phyloP scores from a whole-genome alignment of 2,888 invertebrate genomes.

The Diarsia mendica region DNA sequence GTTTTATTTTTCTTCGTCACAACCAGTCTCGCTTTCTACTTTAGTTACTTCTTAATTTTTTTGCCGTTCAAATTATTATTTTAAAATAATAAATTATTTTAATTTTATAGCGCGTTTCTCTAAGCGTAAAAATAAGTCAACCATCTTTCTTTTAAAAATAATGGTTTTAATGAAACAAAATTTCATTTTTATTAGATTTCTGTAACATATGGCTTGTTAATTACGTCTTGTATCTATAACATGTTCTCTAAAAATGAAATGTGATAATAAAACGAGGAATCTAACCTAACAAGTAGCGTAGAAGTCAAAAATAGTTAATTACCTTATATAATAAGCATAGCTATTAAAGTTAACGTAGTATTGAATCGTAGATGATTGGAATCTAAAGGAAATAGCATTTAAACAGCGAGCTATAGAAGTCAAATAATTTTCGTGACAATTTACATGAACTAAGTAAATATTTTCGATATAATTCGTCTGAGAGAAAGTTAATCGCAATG shows the following conservation, averaged over 20 bases:
- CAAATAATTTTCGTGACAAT: conserved; percentile 32
- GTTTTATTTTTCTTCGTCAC: conserved; percentile 74
- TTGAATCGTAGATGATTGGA: conserved; percentile 39
- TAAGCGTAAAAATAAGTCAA: background rate
- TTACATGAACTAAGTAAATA: conserved; percentile 22
- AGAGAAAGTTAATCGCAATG: conserved; percentile 45
- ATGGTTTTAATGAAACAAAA: background rate
- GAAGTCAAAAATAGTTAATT: conserved; percentile 22
- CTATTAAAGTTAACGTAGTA: conserved; percentile 31
- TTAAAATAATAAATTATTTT: background rate
- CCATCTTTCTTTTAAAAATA: background rate
- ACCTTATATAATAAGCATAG: conserved; percentile 24
- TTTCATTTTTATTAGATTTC: background rate
- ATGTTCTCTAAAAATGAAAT: conserved; percentile 37
- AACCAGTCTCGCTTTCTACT: background rate
- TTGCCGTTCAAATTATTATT: background rate
- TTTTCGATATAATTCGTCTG: conserved; percentile 34
- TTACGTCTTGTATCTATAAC: background rate
- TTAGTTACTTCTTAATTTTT: background rate
- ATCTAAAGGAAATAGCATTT: conserved; percentile 24
- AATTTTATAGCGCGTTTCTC: background rate
- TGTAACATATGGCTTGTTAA: background rate
- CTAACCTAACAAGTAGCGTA: conserved; percentile 24
- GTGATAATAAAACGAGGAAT: conserved; percentile 52
- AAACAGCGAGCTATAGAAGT: conserved; percentile 10